Evolutionary conservation across 2,113 vertebrate genomes (phyloP).

Genomic region (Canis aureus): DNA sequence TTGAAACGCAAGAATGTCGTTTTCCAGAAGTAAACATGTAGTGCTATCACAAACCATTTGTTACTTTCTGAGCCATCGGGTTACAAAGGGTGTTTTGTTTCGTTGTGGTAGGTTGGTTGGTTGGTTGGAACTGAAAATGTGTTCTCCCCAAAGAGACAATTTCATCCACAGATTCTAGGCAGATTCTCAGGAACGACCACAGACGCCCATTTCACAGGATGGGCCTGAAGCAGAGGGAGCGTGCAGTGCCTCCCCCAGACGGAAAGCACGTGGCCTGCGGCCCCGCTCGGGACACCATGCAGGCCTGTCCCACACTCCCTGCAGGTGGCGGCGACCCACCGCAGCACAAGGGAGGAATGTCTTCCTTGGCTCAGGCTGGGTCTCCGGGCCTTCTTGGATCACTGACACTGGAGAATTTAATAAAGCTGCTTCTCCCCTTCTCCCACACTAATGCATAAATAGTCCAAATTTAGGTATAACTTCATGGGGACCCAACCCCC

Average conservation of each 20-base stretch:
- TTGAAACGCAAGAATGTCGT: not conserved
- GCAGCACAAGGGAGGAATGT: not conserved
- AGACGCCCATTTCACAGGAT: not conserved
- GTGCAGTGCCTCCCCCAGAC: too few relatives aligned
- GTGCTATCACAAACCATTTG: not conserved
- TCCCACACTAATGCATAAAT: not conserved
- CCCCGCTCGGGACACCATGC: not conserved
- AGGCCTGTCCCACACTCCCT: not conserved
- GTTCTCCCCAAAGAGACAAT: not conserved
- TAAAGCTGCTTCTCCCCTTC: not conserved
- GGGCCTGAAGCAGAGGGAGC: not conserved
- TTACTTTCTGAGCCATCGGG: not conserved
- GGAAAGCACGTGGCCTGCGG: not conserved
- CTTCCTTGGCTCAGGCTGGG: not conserved
- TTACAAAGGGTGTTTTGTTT: not conserved
- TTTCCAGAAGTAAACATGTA: conserved; percentile 45
- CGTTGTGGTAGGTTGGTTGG: not conserved
- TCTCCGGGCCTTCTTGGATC: not conserved
- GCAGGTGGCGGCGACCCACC: not conserved
- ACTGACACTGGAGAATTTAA: not conserved
- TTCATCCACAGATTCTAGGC: not conserved
- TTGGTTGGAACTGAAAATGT: not conserved
- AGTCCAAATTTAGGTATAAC: not conserved
- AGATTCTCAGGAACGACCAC: not conserved
- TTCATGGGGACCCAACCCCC: not conserved